Evolutionary conservation across 2,797 vertebrate genomes (phyloP), one percentile per base, ranked within the genome.

Genomic region (Enteromius mattozi): DNA sequence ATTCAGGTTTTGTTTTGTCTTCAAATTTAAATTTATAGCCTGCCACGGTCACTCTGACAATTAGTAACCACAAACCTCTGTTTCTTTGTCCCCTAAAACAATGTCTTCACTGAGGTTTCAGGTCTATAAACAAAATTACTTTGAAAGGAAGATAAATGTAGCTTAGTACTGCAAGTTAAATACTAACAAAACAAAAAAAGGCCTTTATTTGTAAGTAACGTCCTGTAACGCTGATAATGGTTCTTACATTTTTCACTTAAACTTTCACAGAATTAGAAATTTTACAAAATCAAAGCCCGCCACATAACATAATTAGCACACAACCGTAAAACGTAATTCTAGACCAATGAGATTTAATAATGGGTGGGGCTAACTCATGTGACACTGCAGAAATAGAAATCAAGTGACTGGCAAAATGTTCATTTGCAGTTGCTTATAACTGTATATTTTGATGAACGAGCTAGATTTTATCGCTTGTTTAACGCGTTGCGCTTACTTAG

Each of bases 31-130:
- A 68, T 49, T 0, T 63, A 66, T 82, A 42, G 77, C 63, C 80
- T 81, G 61, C 75, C 80, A 87, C 56, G 24, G 81, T 85, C 82
- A 87, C 40, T 70, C 17, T 74, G 68, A 68, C 78, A 74, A 86
- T 86, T 59, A 66, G 27, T 40, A 80, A 66, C 51, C 72, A 77
- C 74, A 85, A 70, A 35, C 51, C 49, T 66, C 79, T 45, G 37
- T 49, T 21, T 84, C 75, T 78, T 83, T 87, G 40, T 88, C 35
- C 74, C 37, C 27, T 83, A 77, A 83, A 80, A 63, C 68, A 72
- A 84, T 84, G 42, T 54, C 35, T 77, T 71, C 4, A 24, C 74
- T 59, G 71, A 35, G 30, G 63, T 71, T 87, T 61, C 65, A 56
- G 24, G 24, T 30, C 19, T 68, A 24, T 63, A 63, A 81, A 33